Evolutionary conservation across 2,888 invertebrate genomes (phyloP).

Genomic region (Ptychoptera albimana): DNA sequence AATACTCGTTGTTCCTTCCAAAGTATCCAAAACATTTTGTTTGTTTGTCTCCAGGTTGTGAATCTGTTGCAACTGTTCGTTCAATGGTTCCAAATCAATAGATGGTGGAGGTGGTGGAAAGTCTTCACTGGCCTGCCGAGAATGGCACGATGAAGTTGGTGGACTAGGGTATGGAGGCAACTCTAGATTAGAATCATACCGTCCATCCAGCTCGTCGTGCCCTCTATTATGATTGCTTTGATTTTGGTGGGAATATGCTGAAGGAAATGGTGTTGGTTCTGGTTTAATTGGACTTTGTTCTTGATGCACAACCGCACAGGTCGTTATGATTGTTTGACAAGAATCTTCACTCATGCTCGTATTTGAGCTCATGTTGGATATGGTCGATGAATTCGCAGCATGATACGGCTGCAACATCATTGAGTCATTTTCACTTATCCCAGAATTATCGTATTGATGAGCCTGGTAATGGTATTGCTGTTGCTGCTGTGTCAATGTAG

Average conservation of each 20-base stretch:
- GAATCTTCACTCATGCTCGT: constrained; percentile 32
- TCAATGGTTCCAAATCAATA: constrained; percentile 47
- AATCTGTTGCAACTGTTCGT: constrained; percentile 41
- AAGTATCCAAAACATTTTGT: constrained; percentile 26
- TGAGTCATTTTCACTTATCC: constrained; percentile 24
- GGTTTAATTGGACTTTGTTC: constrained; percentile 55
- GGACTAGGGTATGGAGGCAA: constrained; percentile 72
- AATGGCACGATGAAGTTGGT: constrained; percentile 59
- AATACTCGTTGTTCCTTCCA: constrained; percentile 33
- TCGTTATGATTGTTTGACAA: constrained; percentile 59
- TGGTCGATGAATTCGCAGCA: constrained; percentile 27
- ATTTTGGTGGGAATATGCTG: constrained; percentile 18
- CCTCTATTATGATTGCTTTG: not conserved
- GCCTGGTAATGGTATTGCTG: constrained; percentile 16
- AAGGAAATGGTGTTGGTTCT: constrained; percentile 16
- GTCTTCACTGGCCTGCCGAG: constrained; percentile 74
- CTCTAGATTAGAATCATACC: constrained; percentile 32
- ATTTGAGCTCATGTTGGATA: constrained; percentile 30
- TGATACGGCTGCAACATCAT: constrained; percentile 21
- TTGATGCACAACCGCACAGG: constrained; percentile 66
- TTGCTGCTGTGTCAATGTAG: constrained; percentile 44
- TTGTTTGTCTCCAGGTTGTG: constrained; percentile 24
- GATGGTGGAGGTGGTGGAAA: constrained; percentile 81
- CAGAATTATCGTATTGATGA: constrained; percentile 11
- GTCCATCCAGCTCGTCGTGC: constrained; percentile 46